Evolutionary conservation across 2,797 vertebrate species (phyloP).

Genomic region (Hozukius guyotensis): DNA sequence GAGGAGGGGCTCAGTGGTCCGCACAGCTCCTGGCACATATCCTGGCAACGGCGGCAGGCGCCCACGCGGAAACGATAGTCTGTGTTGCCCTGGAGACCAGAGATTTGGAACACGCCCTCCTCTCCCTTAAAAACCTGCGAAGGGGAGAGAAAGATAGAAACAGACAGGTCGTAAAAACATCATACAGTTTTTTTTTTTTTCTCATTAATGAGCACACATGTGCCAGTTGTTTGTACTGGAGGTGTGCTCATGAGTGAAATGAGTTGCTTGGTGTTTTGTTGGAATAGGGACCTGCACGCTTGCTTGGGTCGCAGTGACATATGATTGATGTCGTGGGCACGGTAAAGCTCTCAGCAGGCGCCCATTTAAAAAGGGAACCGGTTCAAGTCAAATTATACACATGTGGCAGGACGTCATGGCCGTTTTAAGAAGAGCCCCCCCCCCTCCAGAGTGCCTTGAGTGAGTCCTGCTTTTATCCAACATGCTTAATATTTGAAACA

Average conservation of each 20-base stretch:
- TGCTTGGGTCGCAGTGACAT: background rate
- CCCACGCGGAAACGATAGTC: constrained; percentile 97
- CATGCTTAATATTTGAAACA: background rate
- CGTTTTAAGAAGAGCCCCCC: no score
- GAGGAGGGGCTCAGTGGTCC: constrained; percentile 94
- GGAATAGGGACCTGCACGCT: background rate
- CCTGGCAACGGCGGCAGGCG: constrained; percentile 92
- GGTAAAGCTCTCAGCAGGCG: background rate
- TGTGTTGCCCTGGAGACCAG: constrained; percentile 93
- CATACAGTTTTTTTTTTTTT: background rate
- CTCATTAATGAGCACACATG: background rate
- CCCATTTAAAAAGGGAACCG: background rate
- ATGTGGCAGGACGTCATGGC: background rate
- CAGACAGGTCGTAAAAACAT: background rate
- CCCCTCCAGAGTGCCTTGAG: background rate
- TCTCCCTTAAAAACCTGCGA: constrained; percentile 95
- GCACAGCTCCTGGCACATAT: constrained; percentile 94
- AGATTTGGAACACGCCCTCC: constrained; percentile 92
- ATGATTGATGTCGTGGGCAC: background rate
- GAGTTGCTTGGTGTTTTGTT: background rate
- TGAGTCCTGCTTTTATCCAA: background rate
- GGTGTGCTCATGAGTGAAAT: background rate
- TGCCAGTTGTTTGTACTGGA: background rate
- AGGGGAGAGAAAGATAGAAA: background rate
- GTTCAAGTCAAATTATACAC: background rate